Percentiles rank a stretch among this genome's conserved stretches.
Evolutionary conservation across 2,888 invertebrate genomes (phyloP).

Genomic region (Spilarctia lutea): DNA sequence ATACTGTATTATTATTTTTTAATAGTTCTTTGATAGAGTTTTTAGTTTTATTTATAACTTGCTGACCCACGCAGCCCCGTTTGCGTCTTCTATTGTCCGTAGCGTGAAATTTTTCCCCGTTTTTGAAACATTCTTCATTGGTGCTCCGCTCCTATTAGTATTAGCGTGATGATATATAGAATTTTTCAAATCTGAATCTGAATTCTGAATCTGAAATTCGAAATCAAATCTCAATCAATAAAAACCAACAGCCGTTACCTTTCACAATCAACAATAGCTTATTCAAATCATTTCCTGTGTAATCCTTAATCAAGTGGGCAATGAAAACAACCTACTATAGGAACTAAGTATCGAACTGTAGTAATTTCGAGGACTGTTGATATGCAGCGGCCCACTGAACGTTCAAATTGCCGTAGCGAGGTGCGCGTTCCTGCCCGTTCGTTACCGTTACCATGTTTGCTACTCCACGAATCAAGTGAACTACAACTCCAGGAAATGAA

Average conservation of each 20-base stretch:
- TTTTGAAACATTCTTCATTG: too few species aligned
- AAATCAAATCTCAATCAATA: slow-evolving; percentile 40
- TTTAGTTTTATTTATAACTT: background rate
- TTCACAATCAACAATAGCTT: slow-evolving; percentile 50
- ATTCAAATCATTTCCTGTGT: slow-evolving; percentile 53
- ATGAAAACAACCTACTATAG: slow-evolving; percentile 54
- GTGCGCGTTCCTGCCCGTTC: slow-evolving; percentile 68
- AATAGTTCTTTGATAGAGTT: background rate
- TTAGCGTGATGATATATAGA: too few species aligned
- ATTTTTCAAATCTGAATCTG: too few species aligned
- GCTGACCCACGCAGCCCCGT: too few species aligned
- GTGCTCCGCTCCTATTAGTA: too few species aligned
- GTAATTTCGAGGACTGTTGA: slow-evolving; percentile 79
- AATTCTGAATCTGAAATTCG: too few species aligned
- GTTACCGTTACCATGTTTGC: slow-evolving; percentile 73
- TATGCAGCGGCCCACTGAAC: slow-evolving; percentile 77
- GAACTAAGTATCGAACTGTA: slow-evolving; percentile 59
- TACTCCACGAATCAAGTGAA: slow-evolving; percentile 70
- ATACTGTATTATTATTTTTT: background rate
- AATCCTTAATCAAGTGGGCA: slow-evolving; percentile 57
- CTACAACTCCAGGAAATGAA: slow-evolving; percentile 71
- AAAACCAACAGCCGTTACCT: slow-evolving; percentile 45
- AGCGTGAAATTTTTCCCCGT: too few species aligned
- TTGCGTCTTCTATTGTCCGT: too few species aligned
- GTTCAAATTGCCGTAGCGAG: slow-evolving; percentile 80